Percentiles rank a stretch among this genome's conserved stretches.
These are phyloP conservation scores for Arctia plantaginis DNA, from an alignment of 2,888 invertebrate genomes.

Conservation along the genomic window DNA sequence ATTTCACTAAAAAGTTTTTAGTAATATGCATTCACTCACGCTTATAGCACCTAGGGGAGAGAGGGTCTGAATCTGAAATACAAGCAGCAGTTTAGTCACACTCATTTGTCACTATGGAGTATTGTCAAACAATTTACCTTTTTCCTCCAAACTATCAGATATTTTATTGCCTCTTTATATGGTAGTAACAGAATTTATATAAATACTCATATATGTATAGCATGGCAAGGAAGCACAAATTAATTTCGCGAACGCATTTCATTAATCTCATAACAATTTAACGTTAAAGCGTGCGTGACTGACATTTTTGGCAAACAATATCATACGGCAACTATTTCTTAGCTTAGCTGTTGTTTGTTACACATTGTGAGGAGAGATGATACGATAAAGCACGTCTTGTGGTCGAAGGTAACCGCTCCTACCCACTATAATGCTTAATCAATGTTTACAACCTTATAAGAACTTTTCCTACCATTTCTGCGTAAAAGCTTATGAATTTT, in stretches of 20 bases:
- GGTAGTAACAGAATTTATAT: not conserved
- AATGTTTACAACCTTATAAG: constrained; percentile 35
- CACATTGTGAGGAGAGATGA: constrained; percentile 32
- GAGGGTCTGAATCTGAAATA: too few relatives aligned
- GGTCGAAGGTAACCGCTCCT: constrained; percentile 18
- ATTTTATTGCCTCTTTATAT: not conserved
- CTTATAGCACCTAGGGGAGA: not conserved
- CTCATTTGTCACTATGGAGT: not conserved
- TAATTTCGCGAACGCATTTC: constrained; percentile 37
- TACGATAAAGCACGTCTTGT: constrained; percentile 40
- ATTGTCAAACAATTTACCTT: not conserved
- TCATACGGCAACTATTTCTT: constrained; percentile 31
- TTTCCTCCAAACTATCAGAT: not conserved
- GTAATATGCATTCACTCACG: not conserved
- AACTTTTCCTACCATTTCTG: constrained; percentile 46
- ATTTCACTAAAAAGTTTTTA: not conserved
- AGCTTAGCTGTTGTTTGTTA: constrained; percentile 30
- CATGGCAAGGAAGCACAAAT: constrained; percentile 32
- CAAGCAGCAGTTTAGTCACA: too few relatives aligned
- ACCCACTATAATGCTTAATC: constrained; percentile 31
- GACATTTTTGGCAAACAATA: constrained; percentile 47
- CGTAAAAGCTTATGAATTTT: constrained; percentile 42
- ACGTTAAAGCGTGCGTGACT: constrained; percentile 41
- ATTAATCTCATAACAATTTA: constrained; percentile 51
- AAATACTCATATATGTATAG: not conserved